These are phyloP conservation scores for Alaudala cheleensis DNA, from an alignment of 2,113 vertebrate genomes.

Conservation along the genomic window DNA sequence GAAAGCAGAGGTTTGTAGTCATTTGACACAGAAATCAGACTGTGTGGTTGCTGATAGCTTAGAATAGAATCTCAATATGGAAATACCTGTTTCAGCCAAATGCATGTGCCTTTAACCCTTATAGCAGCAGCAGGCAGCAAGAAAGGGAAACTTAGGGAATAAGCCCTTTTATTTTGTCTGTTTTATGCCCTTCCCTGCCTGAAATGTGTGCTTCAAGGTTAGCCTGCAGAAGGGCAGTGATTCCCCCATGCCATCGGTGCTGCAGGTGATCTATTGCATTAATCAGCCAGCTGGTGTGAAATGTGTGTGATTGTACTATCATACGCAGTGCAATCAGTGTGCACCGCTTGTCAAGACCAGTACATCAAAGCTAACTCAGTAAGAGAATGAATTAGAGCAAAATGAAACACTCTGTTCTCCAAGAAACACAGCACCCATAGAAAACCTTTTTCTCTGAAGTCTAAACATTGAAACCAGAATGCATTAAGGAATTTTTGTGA, in stretches of 20 bases:
- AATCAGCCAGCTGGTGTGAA: slow-evolving; percentile 77
- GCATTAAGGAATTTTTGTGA: slow-evolving; percentile 37
- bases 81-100: background rate
- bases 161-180: background rate
- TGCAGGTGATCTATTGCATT: slow-evolving; percentile 80
- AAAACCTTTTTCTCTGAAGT: slow-evolving; percentile 21
- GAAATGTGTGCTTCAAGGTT: background rate
- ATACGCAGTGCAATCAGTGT: slow-evolving; percentile 78
- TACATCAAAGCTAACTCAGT: slow-evolving; percentile 83
- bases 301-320: slow-evolving; percentile 81
- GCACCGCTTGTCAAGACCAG: slow-evolving; percentile 80
- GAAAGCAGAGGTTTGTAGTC: background rate
- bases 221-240: slow-evolving; percentile 38
- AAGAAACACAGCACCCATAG: slow-evolving; percentile 57
- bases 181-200: background rate
- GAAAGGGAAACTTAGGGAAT: background rate
- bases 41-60: background rate
- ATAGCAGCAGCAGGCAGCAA: background rate
- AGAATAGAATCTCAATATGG: background rate
- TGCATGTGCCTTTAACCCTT: background rate
- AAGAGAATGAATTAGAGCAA: slow-evolving; percentile 80
- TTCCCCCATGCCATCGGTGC: slow-evolving; percentile 58
- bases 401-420: slow-evolving; percentile 76
- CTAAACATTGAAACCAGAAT: background rate
- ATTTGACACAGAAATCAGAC: background rate